Evolutionary conservation across 2,888 invertebrate species (phyloP).

Genomic region (Corbicula japonica): DNA sequence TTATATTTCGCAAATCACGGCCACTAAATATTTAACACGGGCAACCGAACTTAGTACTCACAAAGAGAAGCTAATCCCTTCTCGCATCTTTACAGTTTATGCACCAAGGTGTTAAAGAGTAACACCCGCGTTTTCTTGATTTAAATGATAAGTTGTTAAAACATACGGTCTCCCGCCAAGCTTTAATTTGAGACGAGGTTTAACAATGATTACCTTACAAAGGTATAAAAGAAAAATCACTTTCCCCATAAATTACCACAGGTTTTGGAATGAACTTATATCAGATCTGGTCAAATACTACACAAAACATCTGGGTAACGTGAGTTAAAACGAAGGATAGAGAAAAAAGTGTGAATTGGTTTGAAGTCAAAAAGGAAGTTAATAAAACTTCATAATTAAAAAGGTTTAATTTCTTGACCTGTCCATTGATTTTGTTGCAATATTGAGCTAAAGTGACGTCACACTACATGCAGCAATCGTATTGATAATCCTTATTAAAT

Average conservation of each 20-base stretch:
- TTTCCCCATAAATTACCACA: slow-evolving; percentile 14
- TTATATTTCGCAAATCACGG: slow-evolving; percentile 11
- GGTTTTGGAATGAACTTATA: no score
- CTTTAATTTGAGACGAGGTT: slow-evolving; percentile 23
- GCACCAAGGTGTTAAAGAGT: slow-evolving; percentile 32
- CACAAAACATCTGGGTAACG: no score
- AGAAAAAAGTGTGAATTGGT: no score
- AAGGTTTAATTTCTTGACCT: no score
- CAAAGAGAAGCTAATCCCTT: slow-evolving; percentile 7
- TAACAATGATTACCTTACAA: slow-evolving; percentile 15
- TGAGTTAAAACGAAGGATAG: no score
- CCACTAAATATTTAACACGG: not conserved
- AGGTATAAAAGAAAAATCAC: slow-evolving; percentile 12
- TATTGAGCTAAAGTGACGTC: no score
- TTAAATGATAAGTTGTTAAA: slow-evolving; percentile 24
- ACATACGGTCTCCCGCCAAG: slow-evolving; percentile 16
- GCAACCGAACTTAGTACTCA: not conserved
- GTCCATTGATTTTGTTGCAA: no score
- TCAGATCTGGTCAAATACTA: no score
- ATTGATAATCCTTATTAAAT: no score
- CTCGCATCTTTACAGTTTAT: slow-evolving; percentile 19
- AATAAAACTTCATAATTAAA: no score
- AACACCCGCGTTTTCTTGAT: slow-evolving; percentile 18
- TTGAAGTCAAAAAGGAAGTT: no score
- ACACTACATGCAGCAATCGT: no score